Evolutionary conservation across 2,888 invertebrate genomes (phyloP).

Genomic region (Diaphora mendica): DNA sequence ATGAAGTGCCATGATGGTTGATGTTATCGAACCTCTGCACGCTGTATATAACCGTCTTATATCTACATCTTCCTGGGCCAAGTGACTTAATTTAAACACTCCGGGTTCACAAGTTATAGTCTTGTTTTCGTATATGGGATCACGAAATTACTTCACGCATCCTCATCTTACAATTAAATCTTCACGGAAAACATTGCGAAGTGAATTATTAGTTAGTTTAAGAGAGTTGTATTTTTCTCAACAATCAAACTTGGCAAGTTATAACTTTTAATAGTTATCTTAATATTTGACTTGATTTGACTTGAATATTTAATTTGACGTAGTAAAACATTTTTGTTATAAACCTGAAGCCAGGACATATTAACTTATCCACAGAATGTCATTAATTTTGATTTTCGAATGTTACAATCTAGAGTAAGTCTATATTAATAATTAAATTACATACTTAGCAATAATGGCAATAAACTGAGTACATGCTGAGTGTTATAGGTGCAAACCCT

Average conservation of each 20-base stretch:
- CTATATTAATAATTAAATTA: too few species aligned
- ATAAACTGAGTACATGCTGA: too few species aligned
- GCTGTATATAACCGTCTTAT: constrained; percentile 25
- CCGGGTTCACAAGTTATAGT: constrained; percentile 20
- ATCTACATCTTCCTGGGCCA: constrained; percentile 34
- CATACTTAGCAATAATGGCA: too few species aligned
- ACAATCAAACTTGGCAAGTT: not conserved
- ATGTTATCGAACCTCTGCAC: constrained; percentile 40
- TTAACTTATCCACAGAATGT: not conserved
- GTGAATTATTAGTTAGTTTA: not conserved
- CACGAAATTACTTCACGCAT: not conserved
- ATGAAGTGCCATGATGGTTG: constrained; percentile 35
- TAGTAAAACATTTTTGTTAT: not conserved
- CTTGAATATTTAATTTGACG: too few species aligned
- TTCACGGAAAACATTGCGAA: not conserved
- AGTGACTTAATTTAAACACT: constrained; percentile 33
- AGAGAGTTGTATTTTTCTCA: not conserved
- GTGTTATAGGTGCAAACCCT: too few species aligned
- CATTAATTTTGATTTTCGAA: not conserved
- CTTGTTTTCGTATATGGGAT: not conserved
- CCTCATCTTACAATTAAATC: not conserved
- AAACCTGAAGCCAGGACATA: not conserved
- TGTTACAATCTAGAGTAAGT: too few species aligned
- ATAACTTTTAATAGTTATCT: not conserved
- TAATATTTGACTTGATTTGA: too few species aligned